Percentiles rank a stretch among this genome's conserved stretches.
These are phyloP conservation scores for Apoda limacodes DNA, from an alignment of 2,888 invertebrate species.

Conservation along the genomic window DNA sequence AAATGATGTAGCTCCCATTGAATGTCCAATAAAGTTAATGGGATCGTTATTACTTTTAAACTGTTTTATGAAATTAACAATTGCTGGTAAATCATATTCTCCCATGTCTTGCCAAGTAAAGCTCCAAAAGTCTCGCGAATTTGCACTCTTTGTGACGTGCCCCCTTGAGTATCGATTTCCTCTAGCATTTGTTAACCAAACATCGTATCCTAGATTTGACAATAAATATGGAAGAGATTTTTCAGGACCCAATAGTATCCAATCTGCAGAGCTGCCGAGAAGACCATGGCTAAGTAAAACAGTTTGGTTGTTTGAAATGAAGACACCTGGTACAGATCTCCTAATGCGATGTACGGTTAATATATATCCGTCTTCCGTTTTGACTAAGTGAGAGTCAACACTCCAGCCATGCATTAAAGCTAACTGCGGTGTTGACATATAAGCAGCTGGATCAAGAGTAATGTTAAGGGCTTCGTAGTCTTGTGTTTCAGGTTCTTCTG, in stretches of 20 bases:
- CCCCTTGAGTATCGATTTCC: constrained; percentile 38
- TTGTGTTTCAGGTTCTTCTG: neutral
- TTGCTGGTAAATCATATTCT: constrained; percentile 37
- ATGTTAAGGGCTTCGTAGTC: constrained; percentile 7
- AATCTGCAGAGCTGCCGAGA: constrained; percentile 35
- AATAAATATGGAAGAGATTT: constrained; percentile 38
- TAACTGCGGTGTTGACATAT: constrained; percentile 37
- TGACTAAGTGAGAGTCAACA: constrained; percentile 37
- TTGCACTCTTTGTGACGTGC: constrained; percentile 26
- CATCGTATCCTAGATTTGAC: constrained; percentile 61
- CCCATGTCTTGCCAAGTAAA: constrained; percentile 53
- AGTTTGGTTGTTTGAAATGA: constrained; percentile 22
- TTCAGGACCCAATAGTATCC: constrained; percentile 31
- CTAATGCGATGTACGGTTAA: constrained; percentile 39
- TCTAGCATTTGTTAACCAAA: constrained; percentile 65
- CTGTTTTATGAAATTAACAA: constrained; percentile 36
- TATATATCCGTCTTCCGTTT: constrained; percentile 41
- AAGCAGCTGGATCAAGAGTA: constrained; percentile 27
- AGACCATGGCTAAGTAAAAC: constrained; percentile 37
- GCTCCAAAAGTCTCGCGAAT: constrained; percentile 35
- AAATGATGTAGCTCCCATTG: constrained; percentile 47
- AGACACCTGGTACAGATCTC: constrained; percentile 6
- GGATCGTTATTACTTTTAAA: constrained; percentile 27
- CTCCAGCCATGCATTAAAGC: constrained; percentile 35
- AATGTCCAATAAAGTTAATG: constrained; percentile 46